A percentile compares a stretch with the other conserved stretches of the same genome.
phyloP scores from a whole-genome alignment of 1,140 invertebrate genomes.

The Hyphantria cunea region DNA sequence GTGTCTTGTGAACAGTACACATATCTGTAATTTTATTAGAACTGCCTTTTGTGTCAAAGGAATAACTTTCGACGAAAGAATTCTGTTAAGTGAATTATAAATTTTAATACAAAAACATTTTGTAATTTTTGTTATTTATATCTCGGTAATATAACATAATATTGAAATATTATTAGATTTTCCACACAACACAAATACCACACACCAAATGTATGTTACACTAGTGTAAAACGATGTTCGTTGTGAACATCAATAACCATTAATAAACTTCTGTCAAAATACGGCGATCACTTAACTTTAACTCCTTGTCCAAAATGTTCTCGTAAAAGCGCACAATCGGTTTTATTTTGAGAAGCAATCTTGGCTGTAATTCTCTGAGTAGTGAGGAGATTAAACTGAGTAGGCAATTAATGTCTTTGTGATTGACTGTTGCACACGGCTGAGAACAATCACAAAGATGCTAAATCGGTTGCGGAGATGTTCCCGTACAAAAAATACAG shows the following conservation, averaged over 20 bases:
- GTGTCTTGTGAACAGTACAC: no score
- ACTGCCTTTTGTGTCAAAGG: no score
- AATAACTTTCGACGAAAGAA: no score
- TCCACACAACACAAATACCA: conserved; percentile 8
- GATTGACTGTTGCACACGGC: conserved; percentile 63
- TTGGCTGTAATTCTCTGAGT: conserved; percentile 48
- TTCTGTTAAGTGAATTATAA: no score
- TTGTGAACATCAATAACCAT: conserved; percentile 65
- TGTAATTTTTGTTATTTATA: no score
- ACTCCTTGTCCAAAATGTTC: conserved; percentile 36
- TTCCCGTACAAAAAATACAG: not conserved
- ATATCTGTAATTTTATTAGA: no score
- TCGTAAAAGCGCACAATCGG: conserved; percentile 56
- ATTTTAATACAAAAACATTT: no score
- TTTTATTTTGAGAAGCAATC: conserved; percentile 63
- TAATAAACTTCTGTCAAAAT: conserved; percentile 72
- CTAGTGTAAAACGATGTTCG: conserved; percentile 49
- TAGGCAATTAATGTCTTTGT: conserved; percentile 65
- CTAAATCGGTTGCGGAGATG: conserved; percentile 31
- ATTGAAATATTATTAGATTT: conserved; percentile 9
- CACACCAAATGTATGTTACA: conserved; percentile 1
- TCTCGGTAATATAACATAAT: no score
- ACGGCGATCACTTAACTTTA: conserved; percentile 41
- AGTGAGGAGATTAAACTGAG: conserved; percentile 60
- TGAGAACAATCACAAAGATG: conserved; percentile 45